phyloP scores from a whole-genome alignment of 35 echinoderm and acorn worm genomes.

The Nesometra sesokonis region DNA sequence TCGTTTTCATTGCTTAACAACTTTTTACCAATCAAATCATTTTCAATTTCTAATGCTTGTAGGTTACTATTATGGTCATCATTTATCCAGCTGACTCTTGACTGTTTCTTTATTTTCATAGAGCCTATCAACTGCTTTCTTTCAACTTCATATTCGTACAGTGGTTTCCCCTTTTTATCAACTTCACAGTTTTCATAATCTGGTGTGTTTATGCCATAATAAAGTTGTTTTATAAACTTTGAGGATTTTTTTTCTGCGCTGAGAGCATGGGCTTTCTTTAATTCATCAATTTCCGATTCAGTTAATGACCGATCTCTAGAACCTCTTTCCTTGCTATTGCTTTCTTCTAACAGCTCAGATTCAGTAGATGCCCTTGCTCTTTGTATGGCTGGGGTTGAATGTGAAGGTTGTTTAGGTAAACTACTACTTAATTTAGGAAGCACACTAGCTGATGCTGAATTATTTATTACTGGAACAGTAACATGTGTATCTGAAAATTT shows the following conservation, averaged over 20 bases:
- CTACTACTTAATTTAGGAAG: conserved; percentile 27
- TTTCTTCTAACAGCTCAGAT: background rate
- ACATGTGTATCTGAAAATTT: background rate
- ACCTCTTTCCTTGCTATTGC: background rate
- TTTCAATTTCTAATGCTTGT: background rate
- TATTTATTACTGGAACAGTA: background rate
- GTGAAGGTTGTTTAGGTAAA: conserved; percentile 8
- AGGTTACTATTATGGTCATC: background rate
- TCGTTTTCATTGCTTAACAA: background rate
- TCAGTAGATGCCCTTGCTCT: background rate
- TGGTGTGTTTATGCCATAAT: background rate
- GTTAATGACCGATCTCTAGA: background rate
- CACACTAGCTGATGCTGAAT: conserved; percentile 27
- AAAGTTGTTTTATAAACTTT: background rate
- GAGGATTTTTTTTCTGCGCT: background rate
- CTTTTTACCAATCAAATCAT: background rate
- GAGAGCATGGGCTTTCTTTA: background rate
- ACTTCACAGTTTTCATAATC: background rate
- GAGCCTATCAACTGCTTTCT: background rate
- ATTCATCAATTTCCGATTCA: background rate
- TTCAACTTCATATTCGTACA: conserved; percentile 24
- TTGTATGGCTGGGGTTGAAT: background rate
- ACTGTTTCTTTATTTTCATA: conserved; percentile 14
- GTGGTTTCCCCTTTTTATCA: conserved; percentile 13
- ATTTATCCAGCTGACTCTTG: conserved; percentile 6